These are phyloP conservation scores for Notospermus geniculatus DNA, from an alignment of 1,140 invertebrate species.

Conservation along the genomic window DNA sequence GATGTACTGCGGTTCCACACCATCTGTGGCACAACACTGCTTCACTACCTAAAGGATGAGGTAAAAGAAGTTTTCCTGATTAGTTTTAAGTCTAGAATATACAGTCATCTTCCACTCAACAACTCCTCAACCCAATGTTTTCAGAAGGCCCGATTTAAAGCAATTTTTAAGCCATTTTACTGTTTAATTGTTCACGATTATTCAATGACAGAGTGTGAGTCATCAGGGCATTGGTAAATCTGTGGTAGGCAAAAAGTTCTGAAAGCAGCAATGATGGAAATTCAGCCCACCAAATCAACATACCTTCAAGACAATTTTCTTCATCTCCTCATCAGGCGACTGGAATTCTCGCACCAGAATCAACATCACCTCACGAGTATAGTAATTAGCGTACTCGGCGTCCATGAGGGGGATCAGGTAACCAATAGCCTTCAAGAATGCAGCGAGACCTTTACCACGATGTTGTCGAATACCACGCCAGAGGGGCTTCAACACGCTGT, in stretches of 20 bases:
- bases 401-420: slow-evolving; percentile 99
- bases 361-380: slow-evolving; percentile 99
- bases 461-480: slow-evolving; percentile 99
- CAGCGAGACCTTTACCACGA: slow-evolving; percentile 96
- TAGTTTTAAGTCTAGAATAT: too few species aligned
- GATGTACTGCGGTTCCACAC: slow-evolving; percentile 98
- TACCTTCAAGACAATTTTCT: slow-evolving; percentile 98
- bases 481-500: slow-evolving; percentile 96
- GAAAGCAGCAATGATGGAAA: not conserved
- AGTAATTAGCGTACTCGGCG: slow-evolving; percentile 99
- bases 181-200: too few species aligned
- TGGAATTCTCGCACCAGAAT: slow-evolving; percentile 99
- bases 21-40: slow-evolving; percentile 99
- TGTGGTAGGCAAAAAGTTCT: too few species aligned
- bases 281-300: slow-evolving; percentile 17
- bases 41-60: slow-evolving; percentile 93
- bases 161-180: too few species aligned
- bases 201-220: too few species aligned
- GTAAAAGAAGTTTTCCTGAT: too few species aligned
- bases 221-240: too few species aligned
- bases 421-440: slow-evolving; percentile 98
- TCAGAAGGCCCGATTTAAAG: too few species aligned
- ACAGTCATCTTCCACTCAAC: too few species aligned
- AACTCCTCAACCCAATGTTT: too few species aligned
- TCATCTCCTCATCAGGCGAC: slow-evolving; percentile 99